These are phyloP conservation scores for Gasteruption jaculator DNA, from an alignment of 2,888 invertebrate species.

Conservation along the genomic window DNA sequence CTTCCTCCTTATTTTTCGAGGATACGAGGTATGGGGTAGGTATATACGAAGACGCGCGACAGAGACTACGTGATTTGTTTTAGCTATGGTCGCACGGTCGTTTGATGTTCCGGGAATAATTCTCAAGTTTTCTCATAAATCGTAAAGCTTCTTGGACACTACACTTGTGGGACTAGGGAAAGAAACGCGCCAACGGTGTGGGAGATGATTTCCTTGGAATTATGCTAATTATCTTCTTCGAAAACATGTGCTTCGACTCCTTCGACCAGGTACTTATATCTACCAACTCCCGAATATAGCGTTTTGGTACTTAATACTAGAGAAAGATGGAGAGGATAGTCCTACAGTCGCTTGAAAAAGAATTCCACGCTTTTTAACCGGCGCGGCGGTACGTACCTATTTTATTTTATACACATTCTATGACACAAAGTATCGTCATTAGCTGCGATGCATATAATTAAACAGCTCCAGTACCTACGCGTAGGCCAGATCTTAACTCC, in stretches of 20 bases:
- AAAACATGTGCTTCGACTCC: slow-evolving; percentile 33
- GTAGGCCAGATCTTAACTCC: no score
- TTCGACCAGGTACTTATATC: no score
- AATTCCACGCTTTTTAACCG: no score
- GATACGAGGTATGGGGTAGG: slow-evolving; percentile 18
- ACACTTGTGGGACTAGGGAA: slow-evolving; percentile 13
- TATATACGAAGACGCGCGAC: slow-evolving; percentile 20
- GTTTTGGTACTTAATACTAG: no score
- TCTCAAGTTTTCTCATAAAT: slow-evolving; percentile 38
- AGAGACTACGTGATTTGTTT: slow-evolving; percentile 35
- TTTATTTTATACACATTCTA: no score
- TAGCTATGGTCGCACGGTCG: slow-evolving; percentile 21
- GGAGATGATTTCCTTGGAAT: slow-evolving; percentile 47
- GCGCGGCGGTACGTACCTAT: no score
- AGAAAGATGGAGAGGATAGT: no score
- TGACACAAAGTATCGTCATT: no score
- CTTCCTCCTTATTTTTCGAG: not conserved
- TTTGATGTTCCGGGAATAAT: slow-evolving; percentile 35
- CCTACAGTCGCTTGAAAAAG: no score
- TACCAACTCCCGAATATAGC: no score
- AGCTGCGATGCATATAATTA: no score
- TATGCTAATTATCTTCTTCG: slow-evolving; percentile 45
- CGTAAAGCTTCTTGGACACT: slow-evolving; percentile 19
- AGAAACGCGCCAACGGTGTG: slow-evolving; percentile 23
- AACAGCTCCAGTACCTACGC: no score